Conservation (phyloP, 2,888 invertebrate genomes). For the Megastigmus dorsalis region DNA sequence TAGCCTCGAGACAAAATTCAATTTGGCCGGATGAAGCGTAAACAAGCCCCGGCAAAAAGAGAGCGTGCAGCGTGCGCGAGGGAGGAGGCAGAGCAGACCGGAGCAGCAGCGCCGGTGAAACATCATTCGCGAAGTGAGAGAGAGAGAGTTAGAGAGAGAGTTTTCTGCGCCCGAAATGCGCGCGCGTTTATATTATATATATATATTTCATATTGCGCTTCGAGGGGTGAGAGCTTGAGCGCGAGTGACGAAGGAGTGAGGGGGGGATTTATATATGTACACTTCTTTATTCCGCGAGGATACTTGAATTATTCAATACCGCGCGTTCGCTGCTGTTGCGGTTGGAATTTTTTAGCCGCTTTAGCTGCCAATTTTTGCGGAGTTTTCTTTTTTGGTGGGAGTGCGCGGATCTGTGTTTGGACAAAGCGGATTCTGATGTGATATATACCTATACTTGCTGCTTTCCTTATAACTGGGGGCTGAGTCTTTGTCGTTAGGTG, state of each 20-base stretch:
- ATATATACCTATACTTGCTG: no score
- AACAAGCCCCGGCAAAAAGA: constrained; percentile 64
- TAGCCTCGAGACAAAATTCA: constrained; percentile 70
- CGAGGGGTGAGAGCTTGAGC: no score
- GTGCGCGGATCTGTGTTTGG: no score
- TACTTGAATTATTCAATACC: constrained; percentile 49
- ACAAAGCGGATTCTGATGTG: no score
- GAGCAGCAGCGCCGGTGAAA: constrained; percentile 54
- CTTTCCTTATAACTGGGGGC: no score
- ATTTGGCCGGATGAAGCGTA: constrained; percentile 70
- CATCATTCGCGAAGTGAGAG: constrained; percentile 54
- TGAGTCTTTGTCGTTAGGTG: no score
- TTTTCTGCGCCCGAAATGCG: neutral
- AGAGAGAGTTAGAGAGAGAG: neutral
- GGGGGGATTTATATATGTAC: constrained; percentile 9
- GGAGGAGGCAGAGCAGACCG: no score
- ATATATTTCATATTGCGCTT: constrained; percentile 36
- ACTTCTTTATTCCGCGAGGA: constrained; percentile 38
- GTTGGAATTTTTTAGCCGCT: neutral
- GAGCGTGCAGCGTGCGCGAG: constrained; percentile 58
- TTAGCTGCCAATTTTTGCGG: neutral
- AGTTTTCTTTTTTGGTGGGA: no score
- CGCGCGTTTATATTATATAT: neutral
- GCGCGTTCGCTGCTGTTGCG: no score
- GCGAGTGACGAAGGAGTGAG: neutral